phyloP scores from a whole-genome alignment of 2,797 vertebrate genomes.

The Peromyscus nudipes region DNA sequence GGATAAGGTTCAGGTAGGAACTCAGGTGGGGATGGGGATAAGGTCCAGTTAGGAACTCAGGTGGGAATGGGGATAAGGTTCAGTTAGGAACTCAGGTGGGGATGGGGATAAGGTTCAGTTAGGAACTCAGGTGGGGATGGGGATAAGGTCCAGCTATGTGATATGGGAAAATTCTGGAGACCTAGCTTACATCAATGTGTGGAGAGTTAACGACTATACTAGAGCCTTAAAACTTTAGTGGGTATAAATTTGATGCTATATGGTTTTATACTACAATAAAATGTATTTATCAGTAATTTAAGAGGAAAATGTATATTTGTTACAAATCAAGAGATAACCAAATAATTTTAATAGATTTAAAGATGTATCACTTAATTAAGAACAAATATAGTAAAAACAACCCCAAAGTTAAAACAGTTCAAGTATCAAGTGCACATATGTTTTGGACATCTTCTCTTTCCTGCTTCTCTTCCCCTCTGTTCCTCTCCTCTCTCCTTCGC shows the following conservation, averaged over 20 bases:
- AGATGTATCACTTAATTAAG: conserved; percentile 2
- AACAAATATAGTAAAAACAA: conserved; percentile 8
- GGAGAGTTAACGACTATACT: neutral
- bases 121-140: no score
- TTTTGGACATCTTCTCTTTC: neutral
- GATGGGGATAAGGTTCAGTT: neutral
- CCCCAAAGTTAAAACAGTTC: conserved; percentile 22
- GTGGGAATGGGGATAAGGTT: no score
- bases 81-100: no score
- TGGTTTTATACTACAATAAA: conserved; percentile 34
- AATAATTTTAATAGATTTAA: conserved; percentile 39
- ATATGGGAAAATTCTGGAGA: conserved; percentile 36
- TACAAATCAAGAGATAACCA: conserved; percentile 7
- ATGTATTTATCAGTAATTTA: conserved; percentile 41
- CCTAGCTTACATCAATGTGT: neutral
- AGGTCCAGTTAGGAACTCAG: neutral
- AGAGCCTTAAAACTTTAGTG: neutral
- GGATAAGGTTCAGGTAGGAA: neutral
- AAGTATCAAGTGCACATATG: neutral
- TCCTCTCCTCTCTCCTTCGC: neutral
- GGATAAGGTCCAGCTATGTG: neutral
- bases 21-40: no score
- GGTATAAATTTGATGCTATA: neutral
- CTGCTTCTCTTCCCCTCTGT: neutral
- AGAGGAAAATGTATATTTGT: neutral